phyloP scores from a whole-genome alignment of 2,888 invertebrate genomes.

The Pinctada fucata region DNA sequence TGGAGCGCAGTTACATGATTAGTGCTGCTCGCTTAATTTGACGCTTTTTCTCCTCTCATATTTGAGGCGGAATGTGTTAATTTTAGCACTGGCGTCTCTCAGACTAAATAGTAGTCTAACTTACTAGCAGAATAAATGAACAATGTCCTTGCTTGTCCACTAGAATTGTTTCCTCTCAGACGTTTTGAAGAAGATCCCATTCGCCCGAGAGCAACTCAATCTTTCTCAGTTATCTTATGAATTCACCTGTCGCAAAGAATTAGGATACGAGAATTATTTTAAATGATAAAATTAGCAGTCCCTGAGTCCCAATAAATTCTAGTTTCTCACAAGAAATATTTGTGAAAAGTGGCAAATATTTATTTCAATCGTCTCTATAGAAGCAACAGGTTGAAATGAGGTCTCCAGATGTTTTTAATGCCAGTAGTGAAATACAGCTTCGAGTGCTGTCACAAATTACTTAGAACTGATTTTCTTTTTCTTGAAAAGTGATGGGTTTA shows the following conservation, averaged over 20 bases:
- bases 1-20: not conserved
- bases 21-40: conserved; percentile 11
- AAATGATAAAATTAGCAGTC: too few relatives aligned
- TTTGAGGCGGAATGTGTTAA: conserved; percentile 1
- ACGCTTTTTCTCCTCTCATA: not conserved
- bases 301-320: not conserved
- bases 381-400: conserved; percentile 13
- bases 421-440: conserved; percentile 20
- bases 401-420: conserved; percentile 43
- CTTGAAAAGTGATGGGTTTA: conserved; percentile 26
- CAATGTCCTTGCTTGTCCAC: not conserved
- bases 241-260: too few relatives aligned
- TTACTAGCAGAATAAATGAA: not conserved
- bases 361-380: conserved; percentile 24
- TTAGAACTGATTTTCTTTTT: conserved; percentile 14
- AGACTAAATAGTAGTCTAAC: not conserved
- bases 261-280: too few relatives aligned
- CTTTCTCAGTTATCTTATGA: too few relatives aligned
- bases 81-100: conserved; percentile 26
- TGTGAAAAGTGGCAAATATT: conserved; percentile 6
- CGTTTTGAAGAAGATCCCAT: too few relatives aligned
- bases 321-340: conserved; percentile 1
- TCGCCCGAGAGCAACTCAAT: too few relatives aligned
- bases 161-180: too few relatives aligned
- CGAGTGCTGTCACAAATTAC: conserved; percentile 27